Percentiles rank a stretch among this genome's conserved stretches.
Evolutionary conservation across 2,113 vertebrate genomes (phyloP).

Genomic region (Pterophyllum scalare): DNA sequence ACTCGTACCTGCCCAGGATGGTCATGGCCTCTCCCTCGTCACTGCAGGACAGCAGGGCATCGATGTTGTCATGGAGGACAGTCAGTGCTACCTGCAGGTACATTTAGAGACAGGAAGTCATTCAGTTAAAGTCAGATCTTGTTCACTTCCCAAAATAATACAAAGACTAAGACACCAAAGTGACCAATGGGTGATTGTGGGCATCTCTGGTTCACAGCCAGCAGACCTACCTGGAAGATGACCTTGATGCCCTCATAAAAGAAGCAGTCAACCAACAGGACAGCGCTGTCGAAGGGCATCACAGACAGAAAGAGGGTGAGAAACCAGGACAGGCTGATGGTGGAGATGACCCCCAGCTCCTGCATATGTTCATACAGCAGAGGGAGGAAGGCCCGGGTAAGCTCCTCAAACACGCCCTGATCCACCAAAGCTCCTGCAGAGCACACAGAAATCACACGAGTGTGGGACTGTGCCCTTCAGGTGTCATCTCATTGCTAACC

Average conservation of each 20-base stretch:
- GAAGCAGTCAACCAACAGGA: constrained; percentile 96
- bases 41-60: constrained; percentile 86
- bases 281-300: constrained; percentile 96
- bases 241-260: constrained; percentile 98
- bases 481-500: not conserved
- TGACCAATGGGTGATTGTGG: not conserved
- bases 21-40: constrained; percentile 99
- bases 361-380: constrained; percentile 95
- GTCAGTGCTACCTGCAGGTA: constrained; percentile 86
- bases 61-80: constrained; percentile 94
- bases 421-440: constrained; percentile 92
- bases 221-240: constrained; percentile 85
- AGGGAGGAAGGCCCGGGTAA: constrained; percentile 90
- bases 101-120: not conserved
- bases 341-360: constrained; percentile 94
- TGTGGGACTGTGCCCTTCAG: not conserved
- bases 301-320: constrained; percentile 96
- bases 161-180: not conserved
- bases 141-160: not conserved
- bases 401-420: constrained; percentile 96
- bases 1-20: constrained; percentile 89
- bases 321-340: constrained; percentile 98
- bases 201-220: not conserved
- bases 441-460: not conserved
- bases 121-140: not conserved